Conservation (phyloP, 1,140 invertebrate genomes). For the Littorina saxatilis region DNA sequence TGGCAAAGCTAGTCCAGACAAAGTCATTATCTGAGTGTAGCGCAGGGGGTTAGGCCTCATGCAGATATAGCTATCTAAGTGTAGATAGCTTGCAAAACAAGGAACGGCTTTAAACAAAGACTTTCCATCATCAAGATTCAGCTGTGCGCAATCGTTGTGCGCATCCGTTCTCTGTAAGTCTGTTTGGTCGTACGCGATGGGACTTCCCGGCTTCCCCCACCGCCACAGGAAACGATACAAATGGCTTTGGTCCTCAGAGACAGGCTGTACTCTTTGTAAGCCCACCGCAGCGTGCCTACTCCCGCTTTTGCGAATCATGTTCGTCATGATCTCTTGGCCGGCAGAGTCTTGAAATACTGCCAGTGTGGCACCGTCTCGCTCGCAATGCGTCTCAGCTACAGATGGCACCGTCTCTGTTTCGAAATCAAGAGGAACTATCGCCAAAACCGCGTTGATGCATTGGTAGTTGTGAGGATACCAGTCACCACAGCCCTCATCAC, state of each 20-base stretch:
- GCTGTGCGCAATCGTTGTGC: neutral
- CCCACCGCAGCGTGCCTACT: neutral
- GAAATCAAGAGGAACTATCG: neutral
- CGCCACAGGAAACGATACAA: slow-evolving; percentile 27
- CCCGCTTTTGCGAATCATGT: neutral
- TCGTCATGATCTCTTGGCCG: neutral
- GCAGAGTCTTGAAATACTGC: neutral
- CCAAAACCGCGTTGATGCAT: neutral
- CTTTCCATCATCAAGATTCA: neutral
- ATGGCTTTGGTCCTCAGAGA: neutral
- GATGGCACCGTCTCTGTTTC: neutral
- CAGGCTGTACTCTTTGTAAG: neutral
- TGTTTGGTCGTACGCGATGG: neutral
- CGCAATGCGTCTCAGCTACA: neutral
- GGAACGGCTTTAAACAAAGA: neutral
- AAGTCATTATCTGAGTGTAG: neutral
- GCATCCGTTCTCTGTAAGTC: neutral
- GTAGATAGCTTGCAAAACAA: neutral
- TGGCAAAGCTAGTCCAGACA: neutral
- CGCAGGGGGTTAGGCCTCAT: neutral
- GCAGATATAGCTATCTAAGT: neutral
- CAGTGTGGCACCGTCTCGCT: neutral
- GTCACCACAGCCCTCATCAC: no score
- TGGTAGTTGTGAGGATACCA: slow-evolving; percentile 2
- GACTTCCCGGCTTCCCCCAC: slow-evolving; percentile 6